A percentile compares a stretch with the other conserved stretches of the same genome.
These are phyloP conservation scores for Volucella inflata DNA, from an alignment of 2,888 invertebrate genomes.

Conservation along the genomic window DNA sequence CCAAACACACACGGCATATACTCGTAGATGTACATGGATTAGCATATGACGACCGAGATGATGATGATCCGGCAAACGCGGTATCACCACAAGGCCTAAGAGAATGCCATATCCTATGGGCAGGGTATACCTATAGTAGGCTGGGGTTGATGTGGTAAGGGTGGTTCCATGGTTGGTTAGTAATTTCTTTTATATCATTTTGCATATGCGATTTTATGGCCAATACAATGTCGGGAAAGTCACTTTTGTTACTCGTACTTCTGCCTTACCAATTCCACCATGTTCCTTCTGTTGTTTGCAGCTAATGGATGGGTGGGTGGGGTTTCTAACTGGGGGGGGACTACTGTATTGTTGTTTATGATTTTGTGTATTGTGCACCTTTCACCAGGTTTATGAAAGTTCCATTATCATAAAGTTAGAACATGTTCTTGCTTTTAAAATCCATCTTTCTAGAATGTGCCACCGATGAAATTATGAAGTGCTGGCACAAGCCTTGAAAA, in stretches of 20 bases:
- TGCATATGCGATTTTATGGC: slow-evolving; percentile 74
- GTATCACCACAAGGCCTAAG: slow-evolving; percentile 39
- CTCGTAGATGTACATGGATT: slow-evolving; percentile 59
- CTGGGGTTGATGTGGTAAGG: background rate
- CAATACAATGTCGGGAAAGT: slow-evolving; percentile 59
- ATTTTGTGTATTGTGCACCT: slow-evolving; percentile 25
- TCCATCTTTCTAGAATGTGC: slow-evolving; percentile 49
- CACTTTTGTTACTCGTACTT: slow-evolving; percentile 30
- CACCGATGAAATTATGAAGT: slow-evolving; percentile 35
- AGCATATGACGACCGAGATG: slow-evolving; percentile 66
- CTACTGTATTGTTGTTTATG: too few relatives aligned
- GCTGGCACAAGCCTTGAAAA: slow-evolving; percentile 1
- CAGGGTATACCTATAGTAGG: slow-evolving; percentile 8
- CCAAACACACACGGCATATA: background rate
- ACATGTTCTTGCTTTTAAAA: slow-evolving; percentile 74
- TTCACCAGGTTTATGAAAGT: slow-evolving; percentile 71
- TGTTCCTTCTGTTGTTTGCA: slow-evolving; percentile 7
- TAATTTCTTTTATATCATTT: slow-evolving; percentile 72
- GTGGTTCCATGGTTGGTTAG: slow-evolving; percentile 39
- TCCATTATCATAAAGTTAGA: slow-evolving; percentile 72
- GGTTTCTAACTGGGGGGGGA: too few relatives aligned
- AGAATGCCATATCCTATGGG: background rate
- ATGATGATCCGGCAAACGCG: slow-evolving; percentile 28
- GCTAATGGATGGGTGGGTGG: slow-evolving; percentile 34
- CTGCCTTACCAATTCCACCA: too few relatives aligned